Base-by-base conservation (phyloP, 37 sponge, comb jelly and placozoan genomes). In the Diacarnus erythraeanus region DNA sequence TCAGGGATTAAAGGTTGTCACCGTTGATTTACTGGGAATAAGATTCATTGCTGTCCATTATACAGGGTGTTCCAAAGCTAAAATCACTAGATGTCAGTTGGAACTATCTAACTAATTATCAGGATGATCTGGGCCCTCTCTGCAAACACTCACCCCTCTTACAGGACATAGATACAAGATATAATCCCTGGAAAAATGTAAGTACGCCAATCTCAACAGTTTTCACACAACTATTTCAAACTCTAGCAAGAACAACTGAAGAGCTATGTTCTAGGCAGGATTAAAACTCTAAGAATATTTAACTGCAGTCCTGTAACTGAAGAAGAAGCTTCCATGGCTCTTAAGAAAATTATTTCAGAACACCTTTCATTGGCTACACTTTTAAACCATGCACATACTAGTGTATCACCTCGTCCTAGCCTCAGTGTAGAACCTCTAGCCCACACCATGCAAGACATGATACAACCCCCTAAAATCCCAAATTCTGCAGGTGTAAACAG, bases 101-200 rank as follows among this genome's bases (percentile, higher is more conserved):
- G 95, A 97, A 97, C 33, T 18, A 26, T 43, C 67, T 97, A 36
- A 70, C 76, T 25, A 59, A 59, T 75, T 66, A 75, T 33, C 71
- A 80, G 27, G 77, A 82, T 8, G 80, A 70, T 20, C 54, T 88
- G 21, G 64, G 42, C 39, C 57, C 88, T 15, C 51, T 97, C 37
- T 59, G 82, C 56, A 86, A 83, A 22, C 84, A 86, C 71, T 71
- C 84, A n/a, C 95, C 97, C 6, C 3, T 78, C 34, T 71, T 97
- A 1, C 34, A 68, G 17, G 15, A 39, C 26, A 78, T 97, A 58
- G 88, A 94, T 60, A 43, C 80, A 63, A 57, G 90, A 6, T 68
- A 88, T 66, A 97, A 97, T 67, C 83, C 87, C 18, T 97, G 97
- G 94, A 29, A 68, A n/a, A 82, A 91, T 84, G 81, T 78, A 51